These are phyloP conservation scores for Lasioglossum calceatum DNA, from an alignment of 2,888 invertebrate genomes.

Conservation along the genomic window DNA sequence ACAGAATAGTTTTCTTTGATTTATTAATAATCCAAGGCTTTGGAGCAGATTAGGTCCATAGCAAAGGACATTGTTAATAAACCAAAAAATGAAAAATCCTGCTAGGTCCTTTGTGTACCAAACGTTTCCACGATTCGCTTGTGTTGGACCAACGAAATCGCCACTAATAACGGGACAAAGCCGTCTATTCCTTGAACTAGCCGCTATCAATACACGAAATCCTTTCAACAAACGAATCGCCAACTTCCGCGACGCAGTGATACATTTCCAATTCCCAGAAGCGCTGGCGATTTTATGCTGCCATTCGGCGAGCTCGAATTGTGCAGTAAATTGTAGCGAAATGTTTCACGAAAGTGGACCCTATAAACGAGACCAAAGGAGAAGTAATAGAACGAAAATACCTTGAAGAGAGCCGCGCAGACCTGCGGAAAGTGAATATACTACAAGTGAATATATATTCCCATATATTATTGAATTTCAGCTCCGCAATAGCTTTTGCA, in stretches of 20 bases:
- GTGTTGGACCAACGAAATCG: neutral
- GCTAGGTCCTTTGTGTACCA: neutral
- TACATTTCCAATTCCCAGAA: slow-evolving; percentile 49
- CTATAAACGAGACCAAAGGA: slow-evolving; percentile 16
- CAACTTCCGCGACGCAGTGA: slow-evolving; percentile 16
- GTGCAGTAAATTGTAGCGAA: slow-evolving; percentile 38
- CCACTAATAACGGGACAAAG: neutral
- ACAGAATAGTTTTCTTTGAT: neutral
- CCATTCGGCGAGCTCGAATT: slow-evolving; percentile 32
- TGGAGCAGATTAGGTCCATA: too few relatives aligned
- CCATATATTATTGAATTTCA: neutral
- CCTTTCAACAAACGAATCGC: slow-evolving; percentile 33
- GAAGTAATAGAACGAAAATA: neutral
- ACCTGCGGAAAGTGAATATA: neutral
- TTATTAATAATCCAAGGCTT: too few relatives aligned
- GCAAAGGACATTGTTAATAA: too few relatives aligned
- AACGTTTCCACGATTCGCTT: neutral
- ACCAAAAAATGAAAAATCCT: too few relatives aligned
- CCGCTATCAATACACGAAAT: neutral
- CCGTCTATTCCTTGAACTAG: neutral
- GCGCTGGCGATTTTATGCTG: slow-evolving; percentile 47
- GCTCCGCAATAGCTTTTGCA: neutral
- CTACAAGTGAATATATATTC: neutral
- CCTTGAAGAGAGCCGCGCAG: neutral
- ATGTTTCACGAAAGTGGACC: slow-evolving; percentile 36